phyloP scores from a whole-genome alignment of 1,140 invertebrate species.

The Ditylenchus dipsaci region DNA sequence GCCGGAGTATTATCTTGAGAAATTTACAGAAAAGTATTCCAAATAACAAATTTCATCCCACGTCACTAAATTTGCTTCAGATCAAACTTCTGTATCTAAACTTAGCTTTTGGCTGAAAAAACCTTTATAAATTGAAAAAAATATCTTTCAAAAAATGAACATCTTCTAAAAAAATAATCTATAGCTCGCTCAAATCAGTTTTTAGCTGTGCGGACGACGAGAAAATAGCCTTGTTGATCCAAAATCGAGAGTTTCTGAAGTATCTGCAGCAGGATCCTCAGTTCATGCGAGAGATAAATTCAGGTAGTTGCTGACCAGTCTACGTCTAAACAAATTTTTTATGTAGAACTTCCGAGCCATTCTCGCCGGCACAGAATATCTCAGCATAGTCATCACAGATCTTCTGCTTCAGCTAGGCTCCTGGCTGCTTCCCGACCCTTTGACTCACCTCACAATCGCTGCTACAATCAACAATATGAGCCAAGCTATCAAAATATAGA shows the following conservation, averaged over 20 bases:
- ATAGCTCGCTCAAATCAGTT: too few species aligned
- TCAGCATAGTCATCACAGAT: background rate
- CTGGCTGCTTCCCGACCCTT: constrained; percentile 3
- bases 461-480: background rate
- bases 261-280: constrained; percentile 34
- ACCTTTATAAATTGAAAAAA: too few species aligned
- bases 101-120: too few species aligned
- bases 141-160: too few species aligned
- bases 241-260: constrained; percentile 44
- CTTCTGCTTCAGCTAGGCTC: background rate
- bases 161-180: too few species aligned
- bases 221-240: constrained; percentile 45
- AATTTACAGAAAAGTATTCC: too few species aligned
- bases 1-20: too few species aligned
- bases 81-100: too few species aligned
- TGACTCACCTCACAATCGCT: constrained; percentile 1
- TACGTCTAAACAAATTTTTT: too few species aligned
- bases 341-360: too few species aligned
- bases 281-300: constrained; percentile 24
- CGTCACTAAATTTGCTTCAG: too few species aligned
- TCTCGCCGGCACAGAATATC: background rate
- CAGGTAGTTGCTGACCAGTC: background rate
- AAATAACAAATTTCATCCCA: too few species aligned
- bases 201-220: constrained; percentile 37
- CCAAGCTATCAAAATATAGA: background rate